Evolutionary conservation across 2,888 invertebrate genomes (phyloP).

Genomic region (Pristionchus entomophagus): DNA sequence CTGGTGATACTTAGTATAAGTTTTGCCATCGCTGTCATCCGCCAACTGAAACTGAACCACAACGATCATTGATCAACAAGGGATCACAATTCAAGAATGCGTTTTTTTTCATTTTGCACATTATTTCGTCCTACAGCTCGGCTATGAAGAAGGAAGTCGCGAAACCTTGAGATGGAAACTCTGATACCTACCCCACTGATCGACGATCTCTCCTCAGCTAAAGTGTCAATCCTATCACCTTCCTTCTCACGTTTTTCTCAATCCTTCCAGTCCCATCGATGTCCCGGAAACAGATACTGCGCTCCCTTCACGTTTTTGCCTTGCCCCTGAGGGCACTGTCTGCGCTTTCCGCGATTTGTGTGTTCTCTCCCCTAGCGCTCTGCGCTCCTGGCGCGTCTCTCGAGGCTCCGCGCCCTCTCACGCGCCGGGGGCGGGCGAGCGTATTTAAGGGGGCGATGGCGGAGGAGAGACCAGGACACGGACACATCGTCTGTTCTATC

Average conservation of each 20-base stretch:
- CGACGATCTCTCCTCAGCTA: background rate
- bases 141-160: too few species aligned
- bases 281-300: slow-evolving; percentile 23
- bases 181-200: too few species aligned
- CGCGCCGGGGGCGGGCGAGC: background rate
- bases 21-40: too few species aligned
- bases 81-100: too few species aligned
- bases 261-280: background rate
- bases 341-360: background rate
- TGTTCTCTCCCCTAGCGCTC: background rate
- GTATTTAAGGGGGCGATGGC: slow-evolving; percentile 11
- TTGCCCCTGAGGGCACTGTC: background rate
- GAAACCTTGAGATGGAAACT: too few species aligned
- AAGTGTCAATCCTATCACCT: background rate
- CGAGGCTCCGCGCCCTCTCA: background rate
- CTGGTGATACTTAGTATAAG: too few species aligned
- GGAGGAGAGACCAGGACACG: background rate
- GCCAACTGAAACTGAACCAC: too few species aligned
- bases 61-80: too few species aligned
- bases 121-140: too few species aligned
- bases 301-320: background rate
- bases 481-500: background rate
- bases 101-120: too few species aligned
- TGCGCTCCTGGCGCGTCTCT: slow-evolving; percentile 1
- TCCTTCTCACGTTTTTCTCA: slow-evolving; percentile 3